Evolutionary conservation across 2,888 invertebrate genomes (phyloP).

Genomic region (Macrosoma leucophasiata): DNA sequence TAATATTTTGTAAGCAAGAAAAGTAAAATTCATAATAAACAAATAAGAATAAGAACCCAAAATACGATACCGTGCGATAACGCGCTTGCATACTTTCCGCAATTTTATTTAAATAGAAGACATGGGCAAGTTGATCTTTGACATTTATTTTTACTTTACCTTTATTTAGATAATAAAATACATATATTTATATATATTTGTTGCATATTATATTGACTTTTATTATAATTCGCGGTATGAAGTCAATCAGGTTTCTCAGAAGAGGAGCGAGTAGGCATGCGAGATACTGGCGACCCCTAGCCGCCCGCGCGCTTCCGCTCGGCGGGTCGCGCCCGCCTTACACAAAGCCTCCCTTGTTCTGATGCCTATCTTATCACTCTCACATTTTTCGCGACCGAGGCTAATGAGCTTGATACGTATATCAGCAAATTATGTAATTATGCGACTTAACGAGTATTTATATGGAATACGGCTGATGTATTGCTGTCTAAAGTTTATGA

Average conservation of each 20-base stretch:
- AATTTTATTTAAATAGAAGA: too few relatives aligned
- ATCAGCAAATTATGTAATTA: conserved; percentile 52
- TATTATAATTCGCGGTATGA: conserved; percentile 1
- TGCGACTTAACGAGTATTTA: conserved; percentile 39
- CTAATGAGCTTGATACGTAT: conserved; percentile 59
- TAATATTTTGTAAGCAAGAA: too few relatives aligned
- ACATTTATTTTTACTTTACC: too few relatives aligned
- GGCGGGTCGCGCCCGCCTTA: conserved; percentile 27
- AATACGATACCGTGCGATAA: too few relatives aligned
- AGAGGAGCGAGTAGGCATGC: conserved; percentile 15
- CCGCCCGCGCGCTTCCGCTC: conserved; percentile 33
- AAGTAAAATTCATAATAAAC: too few relatives aligned
- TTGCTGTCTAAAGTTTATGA: conserved; percentile 28
- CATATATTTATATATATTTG: too few relatives aligned
- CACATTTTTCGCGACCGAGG: conserved; percentile 62
- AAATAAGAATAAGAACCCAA: too few relatives aligned
- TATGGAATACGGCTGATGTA: conserved; percentile 36
- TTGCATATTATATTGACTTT: conserved; percentile 1
- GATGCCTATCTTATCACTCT: conserved; percentile 65
- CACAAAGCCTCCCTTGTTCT: conserved; percentile 58
- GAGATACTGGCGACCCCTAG: conserved; percentile 40
- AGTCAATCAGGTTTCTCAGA: conserved; percentile 18
- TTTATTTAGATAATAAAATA: too few relatives aligned
- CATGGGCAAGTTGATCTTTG: too few relatives aligned
- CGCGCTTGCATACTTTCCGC: too few relatives aligned